Evolutionary conservation across 2,113 vertebrate genomes (phyloP), one percentile per base, ranked within the genome.

Genomic region (Trachemys scripta): DNA sequence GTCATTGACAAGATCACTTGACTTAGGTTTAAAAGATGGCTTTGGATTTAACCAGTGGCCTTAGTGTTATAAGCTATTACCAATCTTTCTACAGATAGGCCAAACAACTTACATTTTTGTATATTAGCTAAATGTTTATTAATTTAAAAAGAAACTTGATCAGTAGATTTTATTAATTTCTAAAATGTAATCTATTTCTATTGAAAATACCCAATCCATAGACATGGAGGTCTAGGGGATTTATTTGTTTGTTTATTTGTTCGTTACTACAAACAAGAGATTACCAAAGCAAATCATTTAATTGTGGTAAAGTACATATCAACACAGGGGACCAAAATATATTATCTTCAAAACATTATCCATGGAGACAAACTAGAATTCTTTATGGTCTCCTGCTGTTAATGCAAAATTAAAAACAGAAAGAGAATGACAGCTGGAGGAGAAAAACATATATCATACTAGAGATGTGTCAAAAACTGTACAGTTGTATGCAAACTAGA

Each of bases 1-100:
- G 47, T 89, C 75, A 92, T 1, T 91, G 83, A 84, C 90, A 97
- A 91, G 69, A 96, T 89, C 89, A 78, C 76, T 95, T 88, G 87
- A 94, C 89, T 91, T 89, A 92, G 20, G 35, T 54, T 4, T 89
- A 85, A 51, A 12, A 95, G 94, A 51, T 42, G 22, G 35, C 29
- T 89, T 94, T 29, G 27, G 75, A 80, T 84, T 91, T 93, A 95
- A 87, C 54, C 91, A 86, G 49, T 59, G 79, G 51, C 92, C 90
- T 86, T 93, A 78, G 50, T 92, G 87, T 86, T 88, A 17, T 3
- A 3, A 25, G 45, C 35, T 89, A 12, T 93, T 96, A 24, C 27
- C 89, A 8, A 5, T 85, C 47, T 38, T 90, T 78, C 87, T 49
- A 85, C n/a, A n/a, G 42, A 50, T 80, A 85, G 3, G 17, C 75